Percentiles rank a stretch among this genome's conserved stretches.
phyloP scores from a whole-genome alignment of 2,888 invertebrate genomes.

The Camponotus fellah region DNA sequence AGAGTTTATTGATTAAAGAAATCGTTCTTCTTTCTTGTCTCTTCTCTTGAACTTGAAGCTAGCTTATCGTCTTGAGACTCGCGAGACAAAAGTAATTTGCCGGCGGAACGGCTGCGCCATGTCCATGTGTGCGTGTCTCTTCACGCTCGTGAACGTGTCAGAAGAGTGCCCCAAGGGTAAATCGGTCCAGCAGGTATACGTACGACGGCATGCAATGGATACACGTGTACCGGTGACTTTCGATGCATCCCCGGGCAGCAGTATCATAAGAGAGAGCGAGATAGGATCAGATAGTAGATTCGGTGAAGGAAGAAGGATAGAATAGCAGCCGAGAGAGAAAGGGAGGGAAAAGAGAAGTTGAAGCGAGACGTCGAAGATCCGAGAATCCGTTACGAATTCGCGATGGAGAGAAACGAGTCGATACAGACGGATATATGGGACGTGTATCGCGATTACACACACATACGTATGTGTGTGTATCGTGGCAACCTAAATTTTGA shows the following conservation, averaged over 20 bases:
- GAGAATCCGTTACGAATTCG: conserved; percentile 57
- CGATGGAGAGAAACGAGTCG: conserved; percentile 66
- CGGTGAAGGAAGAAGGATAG: conserved; percentile 25
- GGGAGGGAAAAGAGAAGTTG: not conserved
- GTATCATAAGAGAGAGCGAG: conserved; percentile 42
- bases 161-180: conserved; percentile 63
- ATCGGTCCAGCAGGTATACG: conserved; percentile 64
- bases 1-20: not conserved
- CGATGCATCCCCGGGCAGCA: conserved; percentile 67
- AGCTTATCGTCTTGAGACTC: conserved; percentile 62
- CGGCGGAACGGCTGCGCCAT: conserved; percentile 50
- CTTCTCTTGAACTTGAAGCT: conserved; percentile 22
- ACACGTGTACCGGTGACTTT: conserved; percentile 59
- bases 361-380: conserved; percentile 36
- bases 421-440: conserved; percentile 52
- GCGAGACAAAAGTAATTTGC: conserved; percentile 73
- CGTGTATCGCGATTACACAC: conserved; percentile 1
- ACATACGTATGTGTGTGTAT: not conserved
- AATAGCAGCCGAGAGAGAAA: not conserved
- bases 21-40: not conserved
- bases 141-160: conserved; percentile 43
- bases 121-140: conserved; percentile 35
- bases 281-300: conserved; percentile 27
- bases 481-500: conserved; percentile 83
- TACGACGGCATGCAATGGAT: conserved; percentile 10